Percentiles rank a stretch among this genome's conserved stretches.
Conservation (phyloP, 2,888 invertebrate species). For the Sabellastarte sp. region DNA sequence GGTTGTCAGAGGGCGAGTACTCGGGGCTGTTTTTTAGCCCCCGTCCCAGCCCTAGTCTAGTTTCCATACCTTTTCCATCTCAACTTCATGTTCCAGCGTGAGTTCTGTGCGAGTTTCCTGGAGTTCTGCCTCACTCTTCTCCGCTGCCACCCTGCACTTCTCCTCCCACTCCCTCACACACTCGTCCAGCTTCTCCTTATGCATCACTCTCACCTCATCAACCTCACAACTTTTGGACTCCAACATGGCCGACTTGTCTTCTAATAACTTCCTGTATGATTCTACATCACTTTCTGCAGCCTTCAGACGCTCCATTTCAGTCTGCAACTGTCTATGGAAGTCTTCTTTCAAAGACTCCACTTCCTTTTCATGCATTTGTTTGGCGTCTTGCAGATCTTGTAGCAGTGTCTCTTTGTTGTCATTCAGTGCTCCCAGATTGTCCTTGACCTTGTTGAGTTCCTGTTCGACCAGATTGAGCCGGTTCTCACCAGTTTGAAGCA, state of each 20-base stretch:
- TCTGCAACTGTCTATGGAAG: too few species aligned
- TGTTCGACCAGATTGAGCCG: too few species aligned
- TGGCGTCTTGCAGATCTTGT: too few species aligned
- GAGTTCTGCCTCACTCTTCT: slow-evolving; percentile 18
- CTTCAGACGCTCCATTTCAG: slow-evolving; percentile 22
- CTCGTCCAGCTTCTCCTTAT: slow-evolving; percentile 19
- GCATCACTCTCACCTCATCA: slow-evolving; percentile 14
- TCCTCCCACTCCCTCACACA: slow-evolving; percentile 17
- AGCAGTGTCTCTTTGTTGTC: slow-evolving; percentile 21
- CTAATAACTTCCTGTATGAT: slow-evolving; percentile 25
- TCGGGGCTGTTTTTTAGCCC: too few species aligned
- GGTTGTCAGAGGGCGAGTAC: too few species aligned
- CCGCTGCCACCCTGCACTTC: slow-evolving; percentile 21
- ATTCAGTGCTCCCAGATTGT: slow-evolving; percentile 12
- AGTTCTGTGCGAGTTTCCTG: slow-evolving; percentile 32
- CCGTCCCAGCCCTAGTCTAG: too few species aligned
- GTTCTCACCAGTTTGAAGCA: too few species aligned
- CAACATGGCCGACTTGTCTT: slow-evolving; percentile 13
- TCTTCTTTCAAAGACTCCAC: too few species aligned
- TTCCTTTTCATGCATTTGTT: too few species aligned
- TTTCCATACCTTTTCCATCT: slow-evolving; percentile 43
- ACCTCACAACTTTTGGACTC: slow-evolving; percentile 13
- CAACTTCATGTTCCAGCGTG: slow-evolving; percentile 45
- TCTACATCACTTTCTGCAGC: slow-evolving; percentile 27
- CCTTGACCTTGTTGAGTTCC: slow-evolving; percentile 23